Percentiles rank a stretch among this genome's conserved stretches.
These are phyloP conservation scores for Montifringilla adamsi DNA, from an alignment of 2,113 vertebrate genomes.

Conservation along the genomic window DNA sequence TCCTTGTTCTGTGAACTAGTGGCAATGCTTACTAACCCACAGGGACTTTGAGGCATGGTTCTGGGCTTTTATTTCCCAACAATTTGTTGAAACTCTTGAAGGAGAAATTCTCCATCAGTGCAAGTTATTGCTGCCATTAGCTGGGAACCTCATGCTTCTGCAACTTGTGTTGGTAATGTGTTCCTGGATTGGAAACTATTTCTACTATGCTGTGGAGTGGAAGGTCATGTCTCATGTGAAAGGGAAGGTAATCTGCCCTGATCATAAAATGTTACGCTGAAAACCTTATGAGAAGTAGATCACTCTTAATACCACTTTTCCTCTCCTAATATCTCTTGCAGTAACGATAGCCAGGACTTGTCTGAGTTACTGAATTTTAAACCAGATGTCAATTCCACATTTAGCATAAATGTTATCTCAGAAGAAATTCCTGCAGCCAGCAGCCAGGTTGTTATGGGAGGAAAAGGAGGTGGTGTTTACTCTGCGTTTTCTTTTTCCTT, in stretches of 20 bases:
- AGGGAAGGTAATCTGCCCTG: background rate
- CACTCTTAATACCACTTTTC: background rate
- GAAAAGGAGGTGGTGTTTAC: background rate
- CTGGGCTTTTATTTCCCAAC: background rate
- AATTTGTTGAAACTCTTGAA: background rate
- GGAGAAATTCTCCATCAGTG: background rate
- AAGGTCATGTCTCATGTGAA: background rate
- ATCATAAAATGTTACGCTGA: background rate
- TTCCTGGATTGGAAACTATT: background rate
- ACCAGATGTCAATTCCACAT: background rate
- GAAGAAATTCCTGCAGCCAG: background rate
- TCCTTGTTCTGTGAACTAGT: background rate
- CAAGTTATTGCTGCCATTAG: background rate
- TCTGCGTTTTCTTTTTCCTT: background rate
- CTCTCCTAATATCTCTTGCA: background rate
- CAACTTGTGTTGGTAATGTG: background rate
- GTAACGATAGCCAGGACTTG: background rate
- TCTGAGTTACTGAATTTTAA: background rate
- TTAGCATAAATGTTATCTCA: background rate
- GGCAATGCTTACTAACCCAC: background rate
- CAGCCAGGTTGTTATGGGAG: background rate
- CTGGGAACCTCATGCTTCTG: background rate
- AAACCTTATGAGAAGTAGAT: background rate
- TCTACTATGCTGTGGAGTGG: background rate
- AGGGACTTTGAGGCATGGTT: background rate